phyloP scores from a whole-genome alignment of 2,113 vertebrate genomes.

The Hiodon tergisus region DNA sequence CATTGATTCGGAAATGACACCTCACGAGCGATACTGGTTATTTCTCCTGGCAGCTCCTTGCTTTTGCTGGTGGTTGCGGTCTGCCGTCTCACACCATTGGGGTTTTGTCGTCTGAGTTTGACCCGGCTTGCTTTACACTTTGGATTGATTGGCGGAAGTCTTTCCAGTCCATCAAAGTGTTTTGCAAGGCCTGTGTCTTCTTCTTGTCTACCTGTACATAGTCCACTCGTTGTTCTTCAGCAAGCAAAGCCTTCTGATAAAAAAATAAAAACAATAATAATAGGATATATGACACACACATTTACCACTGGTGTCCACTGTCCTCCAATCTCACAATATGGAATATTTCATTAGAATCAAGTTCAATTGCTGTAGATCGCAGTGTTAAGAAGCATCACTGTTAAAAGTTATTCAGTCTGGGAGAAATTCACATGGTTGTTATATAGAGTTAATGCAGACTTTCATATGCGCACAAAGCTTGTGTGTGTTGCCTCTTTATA shows the following conservation, averaged over 20 bases:
- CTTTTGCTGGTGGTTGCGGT: background rate
- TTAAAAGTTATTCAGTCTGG: background rate
- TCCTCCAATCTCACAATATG: too few species aligned
- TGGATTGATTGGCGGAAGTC: conserved; percentile 90
- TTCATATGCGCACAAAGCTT: conserved; percentile 1
- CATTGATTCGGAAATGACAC: conserved; percentile 5
- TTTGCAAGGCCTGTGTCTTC: conserved; percentile 95
- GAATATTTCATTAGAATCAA: too few species aligned
- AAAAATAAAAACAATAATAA: conserved; percentile 22
- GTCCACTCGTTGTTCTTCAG: conserved; percentile 86
- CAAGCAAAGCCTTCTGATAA: conserved; percentile 77
- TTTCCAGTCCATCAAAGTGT: conserved; percentile 91
- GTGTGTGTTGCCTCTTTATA: too few species aligned
- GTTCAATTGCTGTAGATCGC: too few species aligned
- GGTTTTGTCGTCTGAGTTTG: background rate
- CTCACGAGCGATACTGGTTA: background rate
- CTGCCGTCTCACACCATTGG: background rate
- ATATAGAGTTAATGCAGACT: conserved; percentile 9
- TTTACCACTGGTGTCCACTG: background rate
- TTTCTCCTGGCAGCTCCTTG: background rate
- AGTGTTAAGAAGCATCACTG: too few species aligned
- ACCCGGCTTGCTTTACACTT: conserved; percentile 62
- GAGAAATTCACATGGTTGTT: conserved; percentile 13
- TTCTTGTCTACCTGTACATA: conserved; percentile 94
- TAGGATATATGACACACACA: background rate